Base-by-base conservation (phyloP, 2,888 invertebrate genomes). In the Chalcis sispes region DNA sequence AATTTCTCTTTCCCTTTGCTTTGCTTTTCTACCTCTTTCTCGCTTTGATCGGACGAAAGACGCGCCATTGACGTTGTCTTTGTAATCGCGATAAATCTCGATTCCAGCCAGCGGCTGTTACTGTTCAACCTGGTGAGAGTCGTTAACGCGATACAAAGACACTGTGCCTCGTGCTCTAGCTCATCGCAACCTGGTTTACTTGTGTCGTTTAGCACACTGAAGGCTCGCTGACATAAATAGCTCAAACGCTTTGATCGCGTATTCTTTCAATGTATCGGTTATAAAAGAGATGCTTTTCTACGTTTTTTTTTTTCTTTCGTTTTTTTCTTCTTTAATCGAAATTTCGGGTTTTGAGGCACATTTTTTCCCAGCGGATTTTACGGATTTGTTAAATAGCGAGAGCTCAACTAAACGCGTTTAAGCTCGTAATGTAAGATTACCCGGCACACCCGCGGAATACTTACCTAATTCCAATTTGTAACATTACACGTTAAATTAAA, bases 41-140 rank as follows among this genome's bases (percentile, higher is more conserved):
- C 36, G 10, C 36, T 36, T 36, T 36, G 36, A 36, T 36, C 36
- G 10, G 5, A 10, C 36, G 36, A 36, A 10, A 36, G 36, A 4
- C 59, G 23, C n/a, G 61, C 27, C 25, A 52, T 46, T 61, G 40
- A 18, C 61, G 29, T 58, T 59, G 58, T 58, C 48, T 59, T 59
- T 58, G 69, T 48, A 59, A 69, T 69, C 58, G 32, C 61, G 61
- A 71, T 61, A 50, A 61, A 71, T 61, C 71, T 71, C 61, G 32
- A 56, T n/a, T 46, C 29, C 15, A 52, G 36, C n/a, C 20, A 18
- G 23, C 18, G n/a, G n/a, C n/a, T n/a, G n/a, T n/a, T n/a, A n/a
- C n/a, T n/a, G n/a, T n/a, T n/a, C n/a, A n/a, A n/a, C n/a, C n/a
- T n/a, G n/a, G n/a, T n/a, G n/a, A n/a, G n/a, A 10, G 2, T 13